Conservation (phyloP, 2,797 vertebrate genomes). For the Myotis vivesi region DNA sequence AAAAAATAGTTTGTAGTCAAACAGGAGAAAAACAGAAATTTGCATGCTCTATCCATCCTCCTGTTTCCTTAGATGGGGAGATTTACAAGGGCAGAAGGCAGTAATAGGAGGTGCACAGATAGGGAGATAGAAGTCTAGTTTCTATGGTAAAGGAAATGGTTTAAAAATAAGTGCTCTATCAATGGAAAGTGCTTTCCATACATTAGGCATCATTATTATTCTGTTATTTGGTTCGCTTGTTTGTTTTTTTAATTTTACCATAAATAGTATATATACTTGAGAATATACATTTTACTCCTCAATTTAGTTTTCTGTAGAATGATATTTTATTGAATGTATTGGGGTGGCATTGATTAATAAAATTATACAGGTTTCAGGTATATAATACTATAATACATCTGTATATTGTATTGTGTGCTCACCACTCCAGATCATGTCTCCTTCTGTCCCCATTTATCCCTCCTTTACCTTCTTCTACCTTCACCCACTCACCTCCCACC, state of each 20-base stretch:
- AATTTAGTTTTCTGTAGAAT: not conserved
- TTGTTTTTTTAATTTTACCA: not conserved
- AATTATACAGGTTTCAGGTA: not conserved
- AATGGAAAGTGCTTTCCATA: not conserved
- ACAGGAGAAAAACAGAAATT: constrained; percentile 45
- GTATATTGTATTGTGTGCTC: not conserved
- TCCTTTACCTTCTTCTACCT: not conserved
- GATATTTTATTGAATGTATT: not conserved
- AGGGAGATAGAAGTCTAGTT: not conserved
- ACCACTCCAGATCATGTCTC: not conserved
- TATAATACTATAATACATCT: not conserved
- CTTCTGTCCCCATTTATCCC: not conserved
- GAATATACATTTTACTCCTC: not conserved
- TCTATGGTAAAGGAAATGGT: not conserved
- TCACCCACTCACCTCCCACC: not conserved
- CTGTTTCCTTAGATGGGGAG: not conserved
- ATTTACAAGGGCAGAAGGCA: not conserved
- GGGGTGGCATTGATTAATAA: not conserved
- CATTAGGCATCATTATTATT: not conserved
- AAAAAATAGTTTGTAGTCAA: not conserved
- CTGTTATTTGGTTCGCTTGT: not conserved
- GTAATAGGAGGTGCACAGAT: not conserved
- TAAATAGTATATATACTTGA: not conserved
- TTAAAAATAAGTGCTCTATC: not conserved
- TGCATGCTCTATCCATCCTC: constrained; percentile 42